Evolutionary conservation across 2,888 invertebrate genomes (phyloP).

Genomic region (Ptilodon capucinus): DNA sequence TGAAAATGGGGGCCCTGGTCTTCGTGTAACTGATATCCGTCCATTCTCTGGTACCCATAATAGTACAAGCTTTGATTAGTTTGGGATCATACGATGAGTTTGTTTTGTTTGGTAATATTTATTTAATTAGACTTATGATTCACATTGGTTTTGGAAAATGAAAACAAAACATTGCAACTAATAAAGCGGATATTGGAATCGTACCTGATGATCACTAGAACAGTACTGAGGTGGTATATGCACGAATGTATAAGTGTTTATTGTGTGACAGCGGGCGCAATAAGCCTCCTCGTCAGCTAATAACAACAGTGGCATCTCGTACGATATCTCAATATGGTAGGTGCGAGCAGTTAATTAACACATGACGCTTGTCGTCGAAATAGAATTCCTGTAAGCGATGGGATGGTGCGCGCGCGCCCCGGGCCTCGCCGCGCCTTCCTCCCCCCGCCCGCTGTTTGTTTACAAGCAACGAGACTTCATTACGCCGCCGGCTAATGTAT

Average conservation of each 20-base stretch:
- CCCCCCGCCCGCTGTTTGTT: slow-evolving; percentile 71
- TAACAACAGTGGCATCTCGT: slow-evolving; percentile 77
- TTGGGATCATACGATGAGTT: no score
- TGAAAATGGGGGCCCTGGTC: no score
- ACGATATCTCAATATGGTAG: slow-evolving; percentile 81
- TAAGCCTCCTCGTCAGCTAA: slow-evolving; percentile 74
- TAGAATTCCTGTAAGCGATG: slow-evolving; percentile 77
- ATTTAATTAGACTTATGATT: no score
- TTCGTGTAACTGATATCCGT: no score
- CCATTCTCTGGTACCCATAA: no score
- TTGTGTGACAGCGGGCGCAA: slow-evolving; percentile 54
- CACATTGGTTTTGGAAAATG: no score
- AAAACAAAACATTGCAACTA: neutral
- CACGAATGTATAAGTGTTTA: slow-evolving; percentile 23
- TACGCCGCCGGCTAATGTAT: slow-evolving; percentile 83
- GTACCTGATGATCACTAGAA: neutral
- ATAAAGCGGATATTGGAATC: neutral
- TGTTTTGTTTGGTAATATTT: no score
- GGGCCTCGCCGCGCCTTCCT: slow-evolving; percentile 45
- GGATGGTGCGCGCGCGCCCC: slow-evolving; percentile 72
- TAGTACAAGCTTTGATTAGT: no score
- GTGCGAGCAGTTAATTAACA: slow-evolving; percentile 81
- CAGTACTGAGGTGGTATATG: neutral
- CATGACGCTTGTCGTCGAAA: slow-evolving; percentile 80
- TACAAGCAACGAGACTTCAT: slow-evolving; percentile 82